A percentile compares a stretch with the other conserved stretches of the same genome.
Conservation (phyloP, 2,113 vertebrate species). For the Ariopsis seemanni region DNA sequence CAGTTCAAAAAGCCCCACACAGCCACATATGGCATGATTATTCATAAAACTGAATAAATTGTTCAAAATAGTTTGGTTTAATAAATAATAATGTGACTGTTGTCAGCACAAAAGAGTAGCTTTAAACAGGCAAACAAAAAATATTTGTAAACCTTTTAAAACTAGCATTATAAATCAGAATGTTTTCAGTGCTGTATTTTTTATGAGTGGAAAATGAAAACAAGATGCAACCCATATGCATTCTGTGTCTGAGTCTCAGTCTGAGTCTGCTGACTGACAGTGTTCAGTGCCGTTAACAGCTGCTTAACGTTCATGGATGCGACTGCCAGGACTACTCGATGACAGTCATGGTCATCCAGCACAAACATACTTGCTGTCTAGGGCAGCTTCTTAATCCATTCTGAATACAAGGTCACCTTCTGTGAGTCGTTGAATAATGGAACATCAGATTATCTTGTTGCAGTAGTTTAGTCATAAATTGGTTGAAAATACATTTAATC, state of each 20-base stretch:
- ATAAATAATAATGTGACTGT: not conserved
- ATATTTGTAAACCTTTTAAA: not conserved
- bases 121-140: not conserved
- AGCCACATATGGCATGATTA: not conserved
- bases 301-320: not conserved
- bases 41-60: not conserved
- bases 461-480: not conserved
- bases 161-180: not conserved
- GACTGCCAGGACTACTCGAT: not conserved
- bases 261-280: not conserved
- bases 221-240: not conserved
- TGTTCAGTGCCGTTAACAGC: conserved; percentile 1
- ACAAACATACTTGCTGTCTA: not conserved
- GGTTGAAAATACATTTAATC: not conserved
- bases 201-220: not conserved
- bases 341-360: not conserved
- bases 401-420: not conserved
- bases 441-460: not conserved
- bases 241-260: no score
- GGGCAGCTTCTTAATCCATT: conserved; percentile 15
- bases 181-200: not conserved
- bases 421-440: not conserved
- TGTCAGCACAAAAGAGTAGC: not conserved
- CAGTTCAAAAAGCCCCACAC: not conserved
- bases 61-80: not conserved